Base-by-base conservation (phyloP, 2,797 vertebrate species). In the Onychomys torridus region DNA sequence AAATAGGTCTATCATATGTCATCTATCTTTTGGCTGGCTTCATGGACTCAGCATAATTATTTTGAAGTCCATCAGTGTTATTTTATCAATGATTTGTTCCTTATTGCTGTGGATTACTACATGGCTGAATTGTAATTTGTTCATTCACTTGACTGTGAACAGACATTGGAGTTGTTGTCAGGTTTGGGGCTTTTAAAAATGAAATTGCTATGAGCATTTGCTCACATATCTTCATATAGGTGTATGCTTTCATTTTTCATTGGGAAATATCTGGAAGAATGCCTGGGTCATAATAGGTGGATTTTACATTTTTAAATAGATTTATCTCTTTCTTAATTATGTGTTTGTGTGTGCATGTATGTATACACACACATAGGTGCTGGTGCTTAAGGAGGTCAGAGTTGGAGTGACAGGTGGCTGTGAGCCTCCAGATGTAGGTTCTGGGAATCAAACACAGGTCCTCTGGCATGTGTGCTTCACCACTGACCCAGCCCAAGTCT, bases 121-220 rank as follows among this genome's bases (percentile, higher is more conserved):
- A 29, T 40, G 32, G 13, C 25, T 59, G 2, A 40, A 75, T 61
- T 43, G 43, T 81, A 77, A 89, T 69, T 29, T 73, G 23, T 65
- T 93, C 59, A 87, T 49, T 37, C 25, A 59, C 78, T 96, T 78
- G 55, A 49, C 52, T 91, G 25, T 82, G 57, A 43, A 84, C 63
- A 46, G 29, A 78, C 52, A 37, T 73, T 77, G 86, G 25, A 13
- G 19, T 79, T 94, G 67, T 65, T 84, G 57, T 73, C 37, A 2
- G 23, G 23, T 85, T 85, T 81, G 37, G 65, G 78, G 12, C 6
- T 65, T 88, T 94, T 76, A 87, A 40, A 96, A 78, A 95, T 94
- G 57, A 83, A 96, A 79, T 90, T 69, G 5, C 37, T 73, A 7
- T 5, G 29, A 78, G 86, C 57, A 59, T 82, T 94, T 78, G 23